Evolutionary conservation across 2,113 vertebrate species (phyloP), one percentile per base, ranked within the genome.

Genomic region (Leuciscus idus): DNA sequence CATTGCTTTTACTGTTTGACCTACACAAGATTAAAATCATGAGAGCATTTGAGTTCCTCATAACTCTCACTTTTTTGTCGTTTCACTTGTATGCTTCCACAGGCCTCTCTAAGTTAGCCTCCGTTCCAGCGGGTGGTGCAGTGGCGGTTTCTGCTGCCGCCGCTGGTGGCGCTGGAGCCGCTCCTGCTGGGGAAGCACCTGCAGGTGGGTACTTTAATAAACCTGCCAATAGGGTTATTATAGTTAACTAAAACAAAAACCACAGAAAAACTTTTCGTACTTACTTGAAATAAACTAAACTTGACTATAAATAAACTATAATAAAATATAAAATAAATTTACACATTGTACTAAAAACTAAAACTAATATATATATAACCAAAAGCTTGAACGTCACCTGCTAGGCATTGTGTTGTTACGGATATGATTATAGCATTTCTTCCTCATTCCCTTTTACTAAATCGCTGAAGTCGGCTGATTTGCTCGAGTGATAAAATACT

Each of bases 111-210:
- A 96, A 96, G 93, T 93, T 96, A 85, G 89, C 95, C 93, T 96
- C 95, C 81, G 95, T 96, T 87, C 95, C 96, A 95, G 94, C 95
- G 88, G 96, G 95, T 91, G 92, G 95, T 68, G 95, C 93, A 92
- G 93, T 94, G 11, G 92, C 89, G 3, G 92, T 93, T 70, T 92
- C 95, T 78, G 90, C 91, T 3, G 91, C 91, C 8, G 90, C 91
- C 64, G 87, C 88, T 62, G 88, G 68, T 78, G 85, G 86, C 21
- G 91, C 84, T 79, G 93, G 89, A 8, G 90, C 92, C 12, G 84
- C 89, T 79, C 93, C 87, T 75, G 92, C 91, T 55, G 94, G 90
- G 81, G 90, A 92, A 91, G 93, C 95, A 6, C 94, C 95, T 93
- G 94, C 92, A 93, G 96, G 95, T 96, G 87, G 77, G 87, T 19